Evolutionary conservation across 2,113 vertebrate species (phyloP).

Genomic region (Acrocephalus kingi): DNA sequence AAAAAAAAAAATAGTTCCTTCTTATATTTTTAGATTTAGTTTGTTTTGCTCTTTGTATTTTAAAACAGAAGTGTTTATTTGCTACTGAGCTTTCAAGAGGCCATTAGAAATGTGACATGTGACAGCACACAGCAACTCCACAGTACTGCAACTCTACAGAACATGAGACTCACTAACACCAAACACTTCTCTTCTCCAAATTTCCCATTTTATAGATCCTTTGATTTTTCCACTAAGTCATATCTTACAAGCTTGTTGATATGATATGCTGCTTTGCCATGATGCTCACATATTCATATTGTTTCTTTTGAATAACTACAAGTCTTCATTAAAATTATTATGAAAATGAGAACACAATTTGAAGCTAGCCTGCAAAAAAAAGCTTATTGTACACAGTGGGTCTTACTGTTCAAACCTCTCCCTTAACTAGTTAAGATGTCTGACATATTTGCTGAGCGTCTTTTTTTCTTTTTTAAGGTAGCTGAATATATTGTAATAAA

Average conservation of each 20-base stretch:
- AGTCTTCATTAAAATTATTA: not conserved
- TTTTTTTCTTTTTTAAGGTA: not conserved
- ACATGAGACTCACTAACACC: not conserved
- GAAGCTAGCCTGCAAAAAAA: not conserved
- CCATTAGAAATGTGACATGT: not conserved
- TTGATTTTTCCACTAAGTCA: not conserved
- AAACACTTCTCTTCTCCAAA: not conserved
- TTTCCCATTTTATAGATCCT: not conserved
- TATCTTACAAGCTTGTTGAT: not conserved
- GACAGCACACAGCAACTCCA: not conserved
- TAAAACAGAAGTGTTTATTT: not conserved
- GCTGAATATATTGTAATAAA: not conserved
- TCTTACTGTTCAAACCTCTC: not conserved
- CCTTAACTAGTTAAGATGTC: not conserved
- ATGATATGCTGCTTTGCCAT: not conserved
- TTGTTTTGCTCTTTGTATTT: conserved; percentile 10
- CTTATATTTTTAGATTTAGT: not conserved
- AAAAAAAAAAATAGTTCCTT: not conserved
- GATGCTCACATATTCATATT: not conserved
- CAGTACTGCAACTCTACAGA: not conserved
- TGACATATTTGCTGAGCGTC: not conserved
- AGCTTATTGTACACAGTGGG: not conserved
- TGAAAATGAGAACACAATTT: not conserved
- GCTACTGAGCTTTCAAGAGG: not conserved
- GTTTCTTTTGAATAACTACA: not conserved